Percentiles rank a stretch among this genome's conserved stretches.
phyloP scores from a whole-genome alignment of 2,888 invertebrate genomes.

The Strigamia crassipes region DNA sequence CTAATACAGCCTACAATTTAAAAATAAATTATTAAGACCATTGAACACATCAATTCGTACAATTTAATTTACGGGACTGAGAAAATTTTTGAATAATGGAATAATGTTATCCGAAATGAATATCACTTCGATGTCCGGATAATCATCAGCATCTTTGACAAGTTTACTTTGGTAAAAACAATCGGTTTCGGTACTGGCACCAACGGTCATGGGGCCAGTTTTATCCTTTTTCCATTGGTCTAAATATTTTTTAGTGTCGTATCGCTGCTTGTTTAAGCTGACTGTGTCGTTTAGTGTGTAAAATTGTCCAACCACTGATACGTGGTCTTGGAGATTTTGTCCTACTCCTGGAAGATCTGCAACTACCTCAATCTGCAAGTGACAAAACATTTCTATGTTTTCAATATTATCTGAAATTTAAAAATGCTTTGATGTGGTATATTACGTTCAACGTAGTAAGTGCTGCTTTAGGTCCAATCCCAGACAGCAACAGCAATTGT shows the following conservation, averaged over 20 bases:
- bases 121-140: constrained; percentile 83
- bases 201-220: constrained; percentile 57
- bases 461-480: not conserved
- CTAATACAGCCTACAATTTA: too few species aligned
- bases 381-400: too few species aligned
- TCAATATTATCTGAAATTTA: too few species aligned
- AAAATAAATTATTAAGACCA: too few species aligned
- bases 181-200: constrained; percentile 82
- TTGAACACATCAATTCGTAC: too few species aligned
- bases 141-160: constrained; percentile 72
- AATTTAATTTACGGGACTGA: constrained; percentile 3
- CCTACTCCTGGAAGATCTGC: constrained; percentile 62
- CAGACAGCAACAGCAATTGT: constrained; percentile 23
- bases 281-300: constrained; percentile 41
- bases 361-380: constrained; percentile 59
- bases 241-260: constrained; percentile 44
- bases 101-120: constrained; percentile 70
- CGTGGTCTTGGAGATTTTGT: constrained; percentile 62
- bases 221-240: constrained; percentile 43
- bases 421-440: too few species aligned
- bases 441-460: too few species aligned
- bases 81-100: not conserved
- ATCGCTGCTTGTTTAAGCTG: constrained; percentile 44
- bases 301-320: not conserved
- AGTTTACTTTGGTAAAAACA: constrained; percentile 84